A percentile compares a stretch with the other conserved stretches of the same genome.
phyloP scores from a whole-genome alignment of 2,113 vertebrate genomes.

The Anser cygnoides region DNA sequence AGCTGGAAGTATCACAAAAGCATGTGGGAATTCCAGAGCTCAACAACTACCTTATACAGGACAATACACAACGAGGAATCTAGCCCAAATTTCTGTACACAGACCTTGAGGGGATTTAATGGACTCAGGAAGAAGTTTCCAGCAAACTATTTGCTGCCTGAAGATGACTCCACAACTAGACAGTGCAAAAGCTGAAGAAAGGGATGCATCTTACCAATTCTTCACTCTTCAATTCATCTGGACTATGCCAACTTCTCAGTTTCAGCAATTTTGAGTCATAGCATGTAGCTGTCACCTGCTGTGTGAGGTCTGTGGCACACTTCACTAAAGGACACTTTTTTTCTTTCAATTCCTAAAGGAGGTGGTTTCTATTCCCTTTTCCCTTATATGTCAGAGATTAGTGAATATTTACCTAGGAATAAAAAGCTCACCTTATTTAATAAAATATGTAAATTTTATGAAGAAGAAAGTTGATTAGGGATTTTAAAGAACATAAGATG shows the following conservation, averaged over 20 bases:
- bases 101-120: not conserved
- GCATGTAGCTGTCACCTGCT: not conserved
- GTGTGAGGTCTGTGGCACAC: not conserved
- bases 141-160: not conserved
- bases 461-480: not conserved
- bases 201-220: not conserved
- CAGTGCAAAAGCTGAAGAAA: not conserved
- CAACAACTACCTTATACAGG: not conserved
- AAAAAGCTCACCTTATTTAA: not conserved
- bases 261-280: not conserved
- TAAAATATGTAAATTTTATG: not conserved
- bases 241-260: not conserved
- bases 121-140: not conserved
- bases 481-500: not conserved
- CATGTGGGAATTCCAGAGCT: not conserved
- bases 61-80: not conserved
- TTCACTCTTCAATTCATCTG: not conserved
- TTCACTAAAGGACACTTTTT: constrained; percentile 50
- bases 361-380: not conserved
- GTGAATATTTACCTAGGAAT: not conserved
- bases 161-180: not conserved
- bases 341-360: constrained; percentile 6
- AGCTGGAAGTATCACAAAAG: not conserved
- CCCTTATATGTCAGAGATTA: not conserved
- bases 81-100: not conserved